Evolutionary conservation across 2,888 invertebrate genomes (phyloP).

Genomic region (Onchidella celtica): DNA sequence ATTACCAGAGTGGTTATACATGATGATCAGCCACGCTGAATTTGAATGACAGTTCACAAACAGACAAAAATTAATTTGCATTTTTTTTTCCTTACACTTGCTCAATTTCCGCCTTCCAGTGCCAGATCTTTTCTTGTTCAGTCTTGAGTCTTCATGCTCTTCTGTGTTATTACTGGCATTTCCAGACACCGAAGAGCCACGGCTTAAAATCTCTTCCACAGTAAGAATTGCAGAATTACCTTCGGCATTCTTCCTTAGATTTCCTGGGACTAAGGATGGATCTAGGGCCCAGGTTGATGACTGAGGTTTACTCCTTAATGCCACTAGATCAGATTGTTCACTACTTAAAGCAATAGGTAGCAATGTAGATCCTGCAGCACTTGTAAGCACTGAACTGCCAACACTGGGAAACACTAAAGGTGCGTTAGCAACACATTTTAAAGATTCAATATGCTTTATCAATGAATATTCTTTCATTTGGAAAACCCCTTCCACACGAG

Average conservation of each 20-base stretch:
- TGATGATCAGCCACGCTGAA: too few species aligned
- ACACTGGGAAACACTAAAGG: constrained; percentile 1
- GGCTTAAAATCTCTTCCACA: constrained; percentile 20
- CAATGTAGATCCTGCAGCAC: not conserved
- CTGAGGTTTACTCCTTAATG: not conserved
- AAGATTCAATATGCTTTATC: not conserved
- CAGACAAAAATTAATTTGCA: too few species aligned
- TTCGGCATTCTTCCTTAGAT: constrained; percentile 7
- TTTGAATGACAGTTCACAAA: too few species aligned
- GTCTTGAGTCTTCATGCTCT: not conserved
- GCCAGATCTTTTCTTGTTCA: not conserved
- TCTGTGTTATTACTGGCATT: not conserved
- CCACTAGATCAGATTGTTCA: not conserved
- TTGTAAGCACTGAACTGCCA: not conserved
- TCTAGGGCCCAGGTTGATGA: constrained; percentile 6
- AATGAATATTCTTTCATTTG: constrained; percentile 3
- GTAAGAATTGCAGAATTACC: not conserved
- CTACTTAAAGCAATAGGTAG: not conserved
- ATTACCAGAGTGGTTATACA: too few species aligned
- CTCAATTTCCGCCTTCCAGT: constrained; percentile 6
- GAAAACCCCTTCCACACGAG: not conserved
- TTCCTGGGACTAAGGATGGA: constrained; percentile 27
- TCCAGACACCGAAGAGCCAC: not conserved
- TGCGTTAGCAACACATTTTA: not conserved
- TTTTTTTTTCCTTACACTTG: constrained; percentile 17